Conservation (phyloP, 2,888 invertebrate genomes). For the Lutraria lutraria region DNA sequence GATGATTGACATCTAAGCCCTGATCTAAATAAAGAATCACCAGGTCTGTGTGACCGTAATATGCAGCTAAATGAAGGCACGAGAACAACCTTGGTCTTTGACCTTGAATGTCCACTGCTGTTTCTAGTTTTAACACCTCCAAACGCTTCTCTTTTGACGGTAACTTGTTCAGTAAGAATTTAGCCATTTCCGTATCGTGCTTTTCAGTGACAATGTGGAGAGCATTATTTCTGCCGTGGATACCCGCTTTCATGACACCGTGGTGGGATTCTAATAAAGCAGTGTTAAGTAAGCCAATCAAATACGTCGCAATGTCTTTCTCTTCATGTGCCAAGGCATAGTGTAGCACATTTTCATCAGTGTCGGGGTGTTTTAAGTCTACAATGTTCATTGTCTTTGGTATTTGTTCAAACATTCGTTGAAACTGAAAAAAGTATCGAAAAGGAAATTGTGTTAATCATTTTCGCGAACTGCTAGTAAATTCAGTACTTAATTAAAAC, state of each 20-base stretch:
- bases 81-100: slow-evolving; percentile 83
- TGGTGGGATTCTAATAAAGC: slow-evolving; percentile 72
- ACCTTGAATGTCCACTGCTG: slow-evolving; percentile 80
- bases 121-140: slow-evolving; percentile 73
- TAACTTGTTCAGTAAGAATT: slow-evolving; percentile 61
- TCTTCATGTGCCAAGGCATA: slow-evolving; percentile 72
- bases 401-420: slow-evolving; percentile 21
- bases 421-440: slow-evolving; percentile 13
- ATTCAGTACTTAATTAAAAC: no score
- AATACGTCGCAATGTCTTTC: slow-evolving; percentile 59
- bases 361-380: slow-evolving; percentile 57
- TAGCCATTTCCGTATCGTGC: slow-evolving; percentile 75
- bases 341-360: slow-evolving; percentile 76
- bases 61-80: slow-evolving; percentile 81
- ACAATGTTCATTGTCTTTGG: not conserved
- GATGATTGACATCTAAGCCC: slow-evolving; percentile 76
- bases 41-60: slow-evolving; percentile 73
- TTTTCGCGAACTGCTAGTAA: no score
- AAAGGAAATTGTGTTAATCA: not conserved
- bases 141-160: slow-evolving; percentile 44
- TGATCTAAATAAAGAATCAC: slow-evolving; percentile 71
- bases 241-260: slow-evolving; percentile 68
- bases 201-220: slow-evolving; percentile 82
- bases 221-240: slow-evolving; percentile 78
- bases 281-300: slow-evolving; percentile 64